phyloP scores from a whole-genome alignment of 2,888 invertebrate species.

The Drosophila antonietae region DNA sequence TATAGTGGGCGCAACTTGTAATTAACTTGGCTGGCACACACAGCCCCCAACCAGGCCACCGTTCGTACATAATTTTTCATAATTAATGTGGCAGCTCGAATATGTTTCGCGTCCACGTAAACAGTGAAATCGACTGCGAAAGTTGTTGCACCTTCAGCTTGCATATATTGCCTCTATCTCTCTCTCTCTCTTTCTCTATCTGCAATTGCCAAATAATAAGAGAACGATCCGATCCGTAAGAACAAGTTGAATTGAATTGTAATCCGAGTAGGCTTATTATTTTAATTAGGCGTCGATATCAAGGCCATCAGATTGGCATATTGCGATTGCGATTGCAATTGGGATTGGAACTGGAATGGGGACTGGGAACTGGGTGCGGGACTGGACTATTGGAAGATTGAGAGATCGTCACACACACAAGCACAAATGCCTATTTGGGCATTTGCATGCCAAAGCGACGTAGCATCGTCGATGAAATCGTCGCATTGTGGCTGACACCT shows the following conservation, averaged over 20 bases:
- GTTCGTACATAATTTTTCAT: conserved; percentile 66
- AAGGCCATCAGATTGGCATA: conserved; percentile 72
- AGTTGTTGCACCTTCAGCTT: conserved; percentile 47
- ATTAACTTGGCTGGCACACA: conserved; percentile 73
- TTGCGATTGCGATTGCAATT: conserved; percentile 43
- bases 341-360: neutral
- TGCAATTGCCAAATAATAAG: conserved; percentile 24
- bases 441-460: conserved; percentile 58
- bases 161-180: neutral
- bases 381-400: conserved; percentile 42
- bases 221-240: conserved; percentile 18
- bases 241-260: conserved; percentile 64
- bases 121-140: conserved; percentile 67
- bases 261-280: conserved; percentile 78
- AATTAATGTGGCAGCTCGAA: conserved; percentile 57
- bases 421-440: conserved; percentile 54
- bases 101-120: conserved; percentile 48
- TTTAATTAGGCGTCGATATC: conserved; percentile 78
- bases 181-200: conserved; percentile 1
- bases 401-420: conserved; percentile 59
- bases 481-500: conserved; percentile 74
- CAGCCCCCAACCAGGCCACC: conserved; percentile 42
- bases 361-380: neutral
- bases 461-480: conserved; percentile 55
- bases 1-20: conserved; percentile 78